These are phyloP conservation scores for Synanthedon tipuliformis DNA, from an alignment of 2,888 invertebrate species.

Conservation along the genomic window DNA sequence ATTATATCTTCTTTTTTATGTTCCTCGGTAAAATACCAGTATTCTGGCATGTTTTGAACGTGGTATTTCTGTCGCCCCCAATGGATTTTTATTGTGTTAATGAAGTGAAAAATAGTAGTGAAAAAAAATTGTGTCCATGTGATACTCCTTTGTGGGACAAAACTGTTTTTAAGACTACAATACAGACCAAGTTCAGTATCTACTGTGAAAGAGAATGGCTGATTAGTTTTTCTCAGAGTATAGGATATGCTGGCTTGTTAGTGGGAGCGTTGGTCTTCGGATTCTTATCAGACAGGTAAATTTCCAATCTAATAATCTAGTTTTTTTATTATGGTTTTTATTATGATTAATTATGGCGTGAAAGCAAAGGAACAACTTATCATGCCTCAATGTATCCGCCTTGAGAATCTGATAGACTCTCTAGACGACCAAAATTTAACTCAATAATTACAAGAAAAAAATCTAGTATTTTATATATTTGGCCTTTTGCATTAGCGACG, in stretches of 20 bases:
- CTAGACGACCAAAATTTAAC: no score
- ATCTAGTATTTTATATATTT: no score
- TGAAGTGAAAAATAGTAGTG: constrained; percentile 1
- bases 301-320: background rate
- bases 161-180: constrained; percentile 34
- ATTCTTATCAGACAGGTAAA: constrained; percentile 42
- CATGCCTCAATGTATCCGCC: no score
- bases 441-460: no score
- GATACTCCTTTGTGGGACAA: constrained; percentile 31
- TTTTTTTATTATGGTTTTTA: no score
- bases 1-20: constrained; percentile 28
- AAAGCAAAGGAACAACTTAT: no score
- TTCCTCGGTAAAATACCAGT: constrained; percentile 34
- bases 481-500: no score
- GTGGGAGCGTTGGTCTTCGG: constrained; percentile 39
- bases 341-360: no score
- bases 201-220: constrained; percentile 35
- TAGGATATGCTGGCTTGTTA: constrained; percentile 36
- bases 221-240: constrained; percentile 39
- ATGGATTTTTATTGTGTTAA: constrained; percentile 30
- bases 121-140: constrained; percentile 33
- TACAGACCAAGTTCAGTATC: constrained; percentile 38
- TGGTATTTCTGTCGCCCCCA: constrained; percentile 43
- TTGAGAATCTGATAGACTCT: no score
- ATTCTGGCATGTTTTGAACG: constrained; percentile 43